Percentiles rank a stretch among this genome's conserved stretches.
Conservation (phyloP, 2,797 vertebrate species). For the Siniperca undulata region DNA sequence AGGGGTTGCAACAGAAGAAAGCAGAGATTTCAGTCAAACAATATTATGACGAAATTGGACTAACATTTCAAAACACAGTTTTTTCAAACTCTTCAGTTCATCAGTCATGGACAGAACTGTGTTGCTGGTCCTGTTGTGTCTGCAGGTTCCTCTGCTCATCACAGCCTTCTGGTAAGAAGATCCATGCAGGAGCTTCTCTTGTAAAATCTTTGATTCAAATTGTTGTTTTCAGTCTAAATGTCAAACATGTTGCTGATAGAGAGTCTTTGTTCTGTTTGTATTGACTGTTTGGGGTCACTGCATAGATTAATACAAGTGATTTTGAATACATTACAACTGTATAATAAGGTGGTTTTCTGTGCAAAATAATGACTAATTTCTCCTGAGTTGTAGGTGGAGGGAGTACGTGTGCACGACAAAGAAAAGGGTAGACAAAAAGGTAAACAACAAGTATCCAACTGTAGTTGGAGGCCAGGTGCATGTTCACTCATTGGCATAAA, state of each 20-base stretch:
- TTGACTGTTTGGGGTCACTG: background rate
- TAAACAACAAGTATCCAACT: accelerated
- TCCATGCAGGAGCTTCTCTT: background rate
- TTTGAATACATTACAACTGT: background rate
- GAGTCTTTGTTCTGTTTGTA: background rate
- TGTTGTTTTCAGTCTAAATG: background rate
- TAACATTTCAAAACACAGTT: background rate
- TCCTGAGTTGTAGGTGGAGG: background rate
- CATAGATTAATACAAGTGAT: background rate
- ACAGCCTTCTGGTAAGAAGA: slow-evolving; percentile 37
- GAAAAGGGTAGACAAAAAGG: background rate
- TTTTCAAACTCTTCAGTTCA: slow-evolving; percentile 8
- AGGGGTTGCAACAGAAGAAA: background rate
- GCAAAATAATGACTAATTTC: background rate
- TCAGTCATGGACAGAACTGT: slow-evolving; percentile 65
- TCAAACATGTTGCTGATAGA: background rate
- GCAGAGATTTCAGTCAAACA: background rate
- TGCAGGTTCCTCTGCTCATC: slow-evolving; percentile 62
- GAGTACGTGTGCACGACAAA: background rate
- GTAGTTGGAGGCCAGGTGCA: accelerated
- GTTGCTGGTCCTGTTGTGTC: slow-evolving; percentile 57
- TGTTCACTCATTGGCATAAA: background rate
- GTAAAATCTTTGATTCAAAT: background rate
- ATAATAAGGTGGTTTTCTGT: background rate
- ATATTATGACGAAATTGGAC: background rate